These are phyloP conservation scores for Leptothorax acervorum DNA, from an alignment of 2,888 invertebrate genomes.

Conservation along the genomic window DNA sequence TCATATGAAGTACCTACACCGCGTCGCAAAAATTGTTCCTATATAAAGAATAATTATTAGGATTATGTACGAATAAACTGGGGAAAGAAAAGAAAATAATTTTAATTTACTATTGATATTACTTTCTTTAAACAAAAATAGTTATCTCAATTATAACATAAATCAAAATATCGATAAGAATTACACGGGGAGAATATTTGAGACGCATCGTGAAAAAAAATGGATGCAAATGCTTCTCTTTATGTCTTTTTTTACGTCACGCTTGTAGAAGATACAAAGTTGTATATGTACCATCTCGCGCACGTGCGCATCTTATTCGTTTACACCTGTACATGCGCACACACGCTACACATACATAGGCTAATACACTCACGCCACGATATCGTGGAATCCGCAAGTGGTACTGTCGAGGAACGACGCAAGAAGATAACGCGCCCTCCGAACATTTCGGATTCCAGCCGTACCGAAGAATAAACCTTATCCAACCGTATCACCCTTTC, in stretches of 20 bases:
- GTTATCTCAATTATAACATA: not conserved
- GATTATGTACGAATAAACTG: not conserved
- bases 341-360: not conserved
- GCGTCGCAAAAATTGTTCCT: not conserved
- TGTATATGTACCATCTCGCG: not conserved
- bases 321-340: not conserved
- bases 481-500: not conserved
- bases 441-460: conserved; percentile 78
- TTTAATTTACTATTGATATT: not conserved
- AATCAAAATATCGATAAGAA: not conserved
- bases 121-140: not conserved
- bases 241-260: not conserved
- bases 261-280: not conserved
- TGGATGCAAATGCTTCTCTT: not conserved
- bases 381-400: conserved; percentile 75
- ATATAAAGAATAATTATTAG: not conserved
- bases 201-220: not conserved
- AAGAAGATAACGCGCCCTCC: conserved; percentile 77
- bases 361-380: not conserved
- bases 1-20: not conserved
- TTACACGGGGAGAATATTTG: not conserved
- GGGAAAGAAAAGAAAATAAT: not conserved
- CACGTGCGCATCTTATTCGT: conserved; percentile 26
- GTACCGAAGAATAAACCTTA: conserved; percentile 70
- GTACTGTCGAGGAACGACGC: conserved; percentile 67